Evolutionary conservation across 2,113 vertebrate species (phyloP).

Genomic region (Phocoena phocoena): DNA sequence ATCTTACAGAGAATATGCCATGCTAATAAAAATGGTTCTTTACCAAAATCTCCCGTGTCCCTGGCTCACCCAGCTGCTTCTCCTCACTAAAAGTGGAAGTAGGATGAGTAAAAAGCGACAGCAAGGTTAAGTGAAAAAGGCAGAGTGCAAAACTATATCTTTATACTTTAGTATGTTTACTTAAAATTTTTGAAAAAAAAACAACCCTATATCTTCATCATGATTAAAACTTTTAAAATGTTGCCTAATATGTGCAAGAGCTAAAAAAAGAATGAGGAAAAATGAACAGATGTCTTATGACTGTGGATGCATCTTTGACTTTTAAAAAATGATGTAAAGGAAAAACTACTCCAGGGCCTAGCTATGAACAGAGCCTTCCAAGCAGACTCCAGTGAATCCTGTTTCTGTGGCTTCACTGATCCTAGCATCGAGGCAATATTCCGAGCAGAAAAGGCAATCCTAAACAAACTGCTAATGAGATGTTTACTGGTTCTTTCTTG

Average conservation of each 20-base stretch:
- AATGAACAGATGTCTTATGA: background rate
- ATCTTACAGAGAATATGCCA: constrained; percentile 66
- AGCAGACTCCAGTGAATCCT: background rate
- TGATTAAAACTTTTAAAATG: constrained; percentile 3
- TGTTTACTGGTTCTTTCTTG: background rate
- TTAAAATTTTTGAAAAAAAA: background rate
- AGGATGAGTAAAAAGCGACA: constrained; percentile 75
- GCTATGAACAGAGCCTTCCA: background rate
- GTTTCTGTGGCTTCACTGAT: background rate
- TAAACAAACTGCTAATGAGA: background rate
- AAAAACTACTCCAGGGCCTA: background rate
- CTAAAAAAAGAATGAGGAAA: constrained; percentile 8
- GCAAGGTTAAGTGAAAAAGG: constrained; percentile 72
- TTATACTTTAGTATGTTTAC: constrained; percentile 11
- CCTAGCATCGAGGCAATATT: background rate
- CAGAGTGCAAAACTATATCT: constrained; percentile 46
- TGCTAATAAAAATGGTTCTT: constrained; percentile 77
- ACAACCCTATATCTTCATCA: background rate
- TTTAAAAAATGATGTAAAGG: background rate
- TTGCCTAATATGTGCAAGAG: background rate
- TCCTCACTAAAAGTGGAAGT: constrained; percentile 77
- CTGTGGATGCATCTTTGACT: background rate
- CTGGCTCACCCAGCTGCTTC: constrained; percentile 75
- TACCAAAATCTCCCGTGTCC: constrained; percentile 74
- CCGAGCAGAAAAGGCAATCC: background rate